Evolutionary conservation across 2,113 vertebrate genomes (phyloP), one percentile per base, ranked within the genome.

Genomic region (Fulica atra): DNA sequence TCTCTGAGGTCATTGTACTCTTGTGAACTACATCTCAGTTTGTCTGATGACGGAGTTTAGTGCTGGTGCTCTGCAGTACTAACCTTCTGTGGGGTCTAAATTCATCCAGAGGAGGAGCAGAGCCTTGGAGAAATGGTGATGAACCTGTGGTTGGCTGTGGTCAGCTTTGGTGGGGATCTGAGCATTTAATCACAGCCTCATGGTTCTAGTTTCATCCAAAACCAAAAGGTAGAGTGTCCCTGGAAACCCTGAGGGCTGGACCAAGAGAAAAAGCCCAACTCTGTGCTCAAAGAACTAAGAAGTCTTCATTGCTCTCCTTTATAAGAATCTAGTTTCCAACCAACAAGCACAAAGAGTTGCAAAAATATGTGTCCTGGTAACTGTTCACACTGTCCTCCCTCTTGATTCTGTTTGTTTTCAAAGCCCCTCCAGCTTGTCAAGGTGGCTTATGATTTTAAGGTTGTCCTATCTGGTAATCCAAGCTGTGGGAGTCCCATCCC

Each of bases 1-100:
- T 81, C 50, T 91, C 69, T 89, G 86, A 93, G 83, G 91, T 95
- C 88, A 92, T 13, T 84, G 54, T n/a, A 29, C 69, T 86, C 4
- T 46, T 90, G 64, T 86, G 66, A 92, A 92, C 68, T 63, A 23
- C 60, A 42, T 35, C 82, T 86, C 64, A 28, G 19, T 61, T 50
- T 46, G 61, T 54, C 66, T 83, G 76, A 66, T 71, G 88, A 40
- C 35, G 56, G 81, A 68, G 35, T 26, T 46, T 28, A 83, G 40
- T 15, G 11, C 65, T 79, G 44, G 44, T 2, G 5, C 23, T 63
- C 76, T 73, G 76, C 71, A 63, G 38, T 25, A 5, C 50, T 56
- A 36, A 9, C 16, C 3, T 2, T 35, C 20, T 29, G 60, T 33
- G 36, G 36, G 38, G 61, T 48, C 78, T 71, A 42, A 82, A 85